Base-by-base conservation (phyloP, 1,140 invertebrate species). In the Babylonia areolata region DNA sequence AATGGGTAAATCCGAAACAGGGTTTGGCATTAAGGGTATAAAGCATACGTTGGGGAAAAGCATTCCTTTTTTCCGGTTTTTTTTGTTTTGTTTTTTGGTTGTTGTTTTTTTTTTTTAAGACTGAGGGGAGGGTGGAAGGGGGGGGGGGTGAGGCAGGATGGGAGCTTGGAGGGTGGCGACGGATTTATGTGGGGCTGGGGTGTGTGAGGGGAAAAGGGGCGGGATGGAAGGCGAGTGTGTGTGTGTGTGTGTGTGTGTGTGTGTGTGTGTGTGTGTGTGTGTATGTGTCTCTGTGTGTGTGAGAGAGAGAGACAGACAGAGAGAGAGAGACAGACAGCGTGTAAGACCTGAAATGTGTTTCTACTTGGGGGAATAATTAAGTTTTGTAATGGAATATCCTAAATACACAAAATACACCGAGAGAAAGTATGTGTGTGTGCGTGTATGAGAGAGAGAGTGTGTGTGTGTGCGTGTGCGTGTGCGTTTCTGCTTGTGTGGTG, bases 221-320 rank as follows among this genome's bases (percentile, higher is more conserved):
- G 20, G 31, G n/a, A n/a, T n/a, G n/a, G 17, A 42, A 77, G 12
- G 39, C 17, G 37, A 17, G 20, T 6, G 71, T 35, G 71, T 73
- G 71, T 73, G 71, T 73, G 31, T 73, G 71, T 33, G n/a, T 31
- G 69, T 73, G 69, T 73, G n/a, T 73, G 69, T 69, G 64, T 11
- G 64, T 69, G 11, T 69, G 64, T 69, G 64, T 69, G 64, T 73
- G 69, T 73, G 31, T 73, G 69, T 35, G 69, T 73, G 31, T 35
- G 69, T 73, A 23, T 35, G 69, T 69, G n/a, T n/a, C n/a, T 2
- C 28, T 73, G 69, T 73, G 69, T 73, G 58, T 35, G 69, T 73
- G 69, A 5, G 69, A 17, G 69, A 12, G 64, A 12, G 64, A 6
- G 11, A 28, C 3, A 28, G 28, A 6, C 5, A 6, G 64, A 12